Evolutionary conservation across 2,888 invertebrate genomes (phyloP), one percentile per base, ranked within the genome.

Genomic region (Cataglyphis albicans): DNA sequence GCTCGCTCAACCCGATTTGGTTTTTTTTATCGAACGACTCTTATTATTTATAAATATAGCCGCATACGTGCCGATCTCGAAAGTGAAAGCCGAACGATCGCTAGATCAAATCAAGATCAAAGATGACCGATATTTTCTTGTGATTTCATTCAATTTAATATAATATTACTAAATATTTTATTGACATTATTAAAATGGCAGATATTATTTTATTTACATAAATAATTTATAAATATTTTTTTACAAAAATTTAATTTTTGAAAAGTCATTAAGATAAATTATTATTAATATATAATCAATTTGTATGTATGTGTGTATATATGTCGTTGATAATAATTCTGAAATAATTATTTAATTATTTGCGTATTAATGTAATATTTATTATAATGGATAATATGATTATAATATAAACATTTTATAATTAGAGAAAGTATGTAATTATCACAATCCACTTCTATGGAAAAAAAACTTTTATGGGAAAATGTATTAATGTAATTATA

Each of bases 1-100:
- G 78, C 68, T 68, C 12, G 44, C 67, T 76, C 76, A 29, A 29
- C 29, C 29, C 15, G 61, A 57, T 29, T 70, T 18, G 78, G n/a
- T 65, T 76, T 29, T n/a, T 21, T 61, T 80, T 72, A 80, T 59
- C 44, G 35, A 61, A 70, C 35, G 48, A 61, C 44, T 78, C 32
- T 67, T 80, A 80, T 78, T 78, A 78, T 80, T 80, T 80, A 72
- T 59, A 59, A 78, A 78, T 25, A 70, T 78, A 59, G 25, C 32
- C 25, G 21, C 32, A 44, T 44, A 72, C 59, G 32, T 59, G 32
- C 59, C 59, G 25, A 80, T 80, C 72, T 80, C 72, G 72, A 80
- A 61, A 80, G 78, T 80, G 78, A 80, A 80, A 80, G 78, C 35
- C 35, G 6, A 78, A 68, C 21, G 44, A 18, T 78, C 41, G 32